Percentiles rank a stretch among this genome's conserved stretches.
phyloP scores from a whole-genome alignment of 2,888 invertebrate species.

The Drosophila leonis region DNA sequence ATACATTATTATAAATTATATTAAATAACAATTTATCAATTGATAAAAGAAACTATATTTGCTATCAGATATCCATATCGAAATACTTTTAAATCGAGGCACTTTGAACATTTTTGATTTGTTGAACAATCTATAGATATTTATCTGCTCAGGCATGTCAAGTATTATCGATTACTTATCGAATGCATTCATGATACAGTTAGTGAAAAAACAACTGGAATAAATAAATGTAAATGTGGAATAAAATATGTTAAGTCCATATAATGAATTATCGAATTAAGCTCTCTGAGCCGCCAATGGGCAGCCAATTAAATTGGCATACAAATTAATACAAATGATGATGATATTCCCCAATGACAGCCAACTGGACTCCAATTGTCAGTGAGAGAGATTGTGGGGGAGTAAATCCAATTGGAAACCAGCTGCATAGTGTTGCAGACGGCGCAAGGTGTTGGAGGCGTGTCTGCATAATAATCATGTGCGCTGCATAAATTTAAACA shows the following conservation, averaged over 20 bases:
- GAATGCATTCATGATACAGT: slow-evolving; percentile 3
- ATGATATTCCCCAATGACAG: slow-evolving; percentile 51
- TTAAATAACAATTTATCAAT: neutral
- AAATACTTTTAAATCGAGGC: no score
- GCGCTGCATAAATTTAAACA: slow-evolving; percentile 71
- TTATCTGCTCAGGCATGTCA: neutral
- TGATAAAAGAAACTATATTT: neutral
- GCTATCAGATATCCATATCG: neutral
- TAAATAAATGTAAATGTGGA: slow-evolving; percentile 29
- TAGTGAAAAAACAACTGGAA: slow-evolving; percentile 32
- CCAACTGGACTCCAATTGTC: slow-evolving; percentile 12
- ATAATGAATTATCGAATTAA: slow-evolving; percentile 76
- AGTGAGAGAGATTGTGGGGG: no score
- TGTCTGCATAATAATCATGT: slow-evolving; percentile 56
- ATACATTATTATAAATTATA: no score
- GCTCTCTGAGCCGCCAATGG: slow-evolving; percentile 61
- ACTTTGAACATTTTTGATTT: no score
- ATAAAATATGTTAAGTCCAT: slow-evolving; percentile 33
- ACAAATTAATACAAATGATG: slow-evolving; percentile 79
- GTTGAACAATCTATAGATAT: neutral
- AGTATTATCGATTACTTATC: slow-evolving; percentile 7
- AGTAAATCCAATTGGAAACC: slow-evolving; percentile 1
- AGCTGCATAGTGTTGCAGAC: slow-evolving; percentile 26
- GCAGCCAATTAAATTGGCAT: slow-evolving; percentile 76
- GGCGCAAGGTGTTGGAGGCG: slow-evolving; percentile 60